Base-by-base conservation (phyloP, 2,797 vertebrate species). In the Nyctalus aviator region DNA sequence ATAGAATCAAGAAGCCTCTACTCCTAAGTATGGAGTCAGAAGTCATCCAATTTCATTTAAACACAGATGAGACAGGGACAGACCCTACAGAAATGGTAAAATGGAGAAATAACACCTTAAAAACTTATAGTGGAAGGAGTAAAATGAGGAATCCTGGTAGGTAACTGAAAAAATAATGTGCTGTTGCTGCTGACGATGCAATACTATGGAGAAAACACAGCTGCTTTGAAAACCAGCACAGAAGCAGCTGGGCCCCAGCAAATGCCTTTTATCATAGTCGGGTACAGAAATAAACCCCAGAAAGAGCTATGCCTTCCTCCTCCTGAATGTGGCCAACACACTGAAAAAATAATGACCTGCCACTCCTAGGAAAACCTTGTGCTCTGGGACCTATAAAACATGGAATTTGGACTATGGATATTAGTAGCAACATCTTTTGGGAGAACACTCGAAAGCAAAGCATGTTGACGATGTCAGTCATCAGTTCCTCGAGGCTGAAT, bases 401-500 rank as follows among this genome's bases (percentile, higher is more conserved):
- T 0, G 12, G 11, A 35, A 48, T n/a, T 15, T 53, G 23, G 44
- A 57, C 41, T 59, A 30, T 37, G 32, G 32, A 6, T 7, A 6
- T 75, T 0, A 50, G 20, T 2, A 25, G n/a, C 32, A 25, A 10
- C 17, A 2, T 55, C 83, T 69, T 83, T n/a, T 25, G 66, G 25
- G 66, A n/a, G 25, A 62, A 44, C 18, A 32, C 5, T 55, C 73
- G 55, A 41, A 15, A 27, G 53, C 76, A 37, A 35, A n/a, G 4
- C 18, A 5, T 2, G 13, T 5, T 0, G 5, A 32, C 62, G 17
- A 1, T 9, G 30, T 25, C 13, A 21, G 2, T 25, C 25, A 25
- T 12, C 4, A 0, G 3, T 32, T 25, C 76, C 78, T 77, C 4
- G 0, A 0, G 1, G 20, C 12, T 8, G 0, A 23, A 37, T 8